Conservation (phyloP, 2,888 invertebrate species). For the Lasioglossum leucozonium region DNA sequence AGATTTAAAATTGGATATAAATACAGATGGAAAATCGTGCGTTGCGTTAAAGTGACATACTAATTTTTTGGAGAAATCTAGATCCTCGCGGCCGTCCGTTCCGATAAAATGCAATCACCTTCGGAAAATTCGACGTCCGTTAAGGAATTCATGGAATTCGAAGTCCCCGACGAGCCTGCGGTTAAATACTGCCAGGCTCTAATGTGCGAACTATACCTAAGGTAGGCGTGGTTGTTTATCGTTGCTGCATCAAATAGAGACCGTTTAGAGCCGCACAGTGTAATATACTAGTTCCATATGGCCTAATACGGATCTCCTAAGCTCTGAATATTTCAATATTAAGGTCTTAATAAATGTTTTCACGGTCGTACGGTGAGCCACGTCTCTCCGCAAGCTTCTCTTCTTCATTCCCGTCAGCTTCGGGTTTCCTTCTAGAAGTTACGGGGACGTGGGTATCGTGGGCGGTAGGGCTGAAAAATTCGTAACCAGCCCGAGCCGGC, state of each 20-base stretch:
- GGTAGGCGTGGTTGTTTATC: neutral
- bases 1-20: too few relatives aligned
- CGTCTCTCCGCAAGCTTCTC: constrained; percentile 7
- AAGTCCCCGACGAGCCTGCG: neutral
- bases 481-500: neutral
- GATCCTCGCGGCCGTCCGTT: too few relatives aligned
- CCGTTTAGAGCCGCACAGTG: neutral
- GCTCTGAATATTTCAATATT: neutral
- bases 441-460: neutral
- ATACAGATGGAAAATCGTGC: neutral
- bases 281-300: neutral
- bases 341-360: constrained; percentile 26
- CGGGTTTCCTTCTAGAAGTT: neutral
- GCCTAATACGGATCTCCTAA: neutral
- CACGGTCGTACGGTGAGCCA: neutral
- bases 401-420: constrained; percentile 14
- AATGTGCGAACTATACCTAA: neutral
- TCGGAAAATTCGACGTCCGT: neutral
- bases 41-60: neutral
- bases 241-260: neutral
- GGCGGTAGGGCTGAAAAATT: neutral
- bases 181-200: neutral
- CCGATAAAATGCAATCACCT: too few relatives aligned
- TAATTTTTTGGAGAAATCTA: neutral
- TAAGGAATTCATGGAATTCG: neutral